Evolutionary conservation across 2,113 vertebrate species (phyloP), one percentile per base, ranked within the genome.

Genomic region (Smithornis capensis): DNA sequence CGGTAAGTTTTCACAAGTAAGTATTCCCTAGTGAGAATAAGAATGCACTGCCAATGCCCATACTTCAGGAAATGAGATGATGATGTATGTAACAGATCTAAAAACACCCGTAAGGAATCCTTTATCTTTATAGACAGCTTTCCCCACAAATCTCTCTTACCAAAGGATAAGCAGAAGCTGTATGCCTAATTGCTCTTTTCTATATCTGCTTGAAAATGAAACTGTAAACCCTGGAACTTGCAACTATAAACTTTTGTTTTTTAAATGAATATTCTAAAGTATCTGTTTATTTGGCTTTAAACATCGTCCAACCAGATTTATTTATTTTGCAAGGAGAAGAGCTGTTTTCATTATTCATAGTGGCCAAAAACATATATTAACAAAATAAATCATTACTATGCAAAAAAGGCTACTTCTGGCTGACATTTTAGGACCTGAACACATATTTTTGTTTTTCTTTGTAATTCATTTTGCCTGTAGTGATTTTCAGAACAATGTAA

Each of bases 221-320:
- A 87, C 73, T 63, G 62, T 50, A 90, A 95, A 67, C 15, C 19
- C 31, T 89, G 85, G 45, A 86, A 73, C 21, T 44, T 93, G 35
- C 57, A 92, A 52, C 47, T 53, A 31, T 52, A 65, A 94, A 65
- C 19, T 9, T 45, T 87, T 82, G 49, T 55, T 70, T 77, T 52
- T 12, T 2, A 35, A 44, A 84, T 52, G 2, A 93, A 8, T 87
- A 87, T 89, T 92, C 92, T 55, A 73, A 87, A 94, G 67, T 50
- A 85, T 87, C 47, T 89, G 59, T 91, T 95, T 96, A 94, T 95
- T 96, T 97, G 77, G 53, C 44, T 95, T 95, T 85, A 94, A 96
- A 92, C 83, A 85, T 93, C 42, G 74, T 94, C 91, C 52, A 76
- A 76, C 15, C 64, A 95, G 87, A 94, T 85, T 87, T 95, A 90